Evolutionary conservation across 2,113 vertebrate species (phyloP).

Genomic region (Chrysochloris asiatica): DNA sequence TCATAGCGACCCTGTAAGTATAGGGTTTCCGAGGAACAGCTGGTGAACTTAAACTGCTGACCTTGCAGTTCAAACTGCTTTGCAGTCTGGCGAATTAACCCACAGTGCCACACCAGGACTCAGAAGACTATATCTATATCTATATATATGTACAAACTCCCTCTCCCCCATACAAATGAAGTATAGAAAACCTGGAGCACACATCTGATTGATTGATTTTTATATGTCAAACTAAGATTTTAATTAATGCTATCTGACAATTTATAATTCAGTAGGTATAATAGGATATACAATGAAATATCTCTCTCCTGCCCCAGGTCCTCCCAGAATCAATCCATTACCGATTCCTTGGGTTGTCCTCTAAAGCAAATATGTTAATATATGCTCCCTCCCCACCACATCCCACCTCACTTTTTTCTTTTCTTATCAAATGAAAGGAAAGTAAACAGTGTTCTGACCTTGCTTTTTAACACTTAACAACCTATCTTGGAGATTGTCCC

Average conservation of each 20-base stretch:
- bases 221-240: not conserved
- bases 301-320: not conserved
- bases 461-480: not conserved
- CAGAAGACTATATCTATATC: too few species aligned
- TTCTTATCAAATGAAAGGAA: not conserved
- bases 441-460: not conserved
- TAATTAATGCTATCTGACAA: not conserved
- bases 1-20: too few species aligned
- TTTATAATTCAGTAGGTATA: not conserved
- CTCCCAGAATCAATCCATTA: not conserved
- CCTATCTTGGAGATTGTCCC: not conserved
- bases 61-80: too few species aligned
- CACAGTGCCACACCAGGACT: too few species aligned
- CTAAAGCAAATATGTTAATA: not conserved
- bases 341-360: not conserved
- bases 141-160: not conserved
- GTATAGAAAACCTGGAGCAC: not conserved
- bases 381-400: not conserved
- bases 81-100: too few species aligned
- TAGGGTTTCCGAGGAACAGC: too few species aligned
- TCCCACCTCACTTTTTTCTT: not conserved
- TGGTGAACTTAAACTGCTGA: too few species aligned
- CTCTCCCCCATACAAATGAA: too few species aligned
- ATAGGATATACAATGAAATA: fast-evolving
- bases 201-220: too few species aligned